Percentiles rank a stretch among this genome's conserved stretches.
These are phyloP conservation scores for Acanthosepion pharaonis DNA, from an alignment of 2,888 invertebrate genomes.

Conservation along the genomic window DNA sequence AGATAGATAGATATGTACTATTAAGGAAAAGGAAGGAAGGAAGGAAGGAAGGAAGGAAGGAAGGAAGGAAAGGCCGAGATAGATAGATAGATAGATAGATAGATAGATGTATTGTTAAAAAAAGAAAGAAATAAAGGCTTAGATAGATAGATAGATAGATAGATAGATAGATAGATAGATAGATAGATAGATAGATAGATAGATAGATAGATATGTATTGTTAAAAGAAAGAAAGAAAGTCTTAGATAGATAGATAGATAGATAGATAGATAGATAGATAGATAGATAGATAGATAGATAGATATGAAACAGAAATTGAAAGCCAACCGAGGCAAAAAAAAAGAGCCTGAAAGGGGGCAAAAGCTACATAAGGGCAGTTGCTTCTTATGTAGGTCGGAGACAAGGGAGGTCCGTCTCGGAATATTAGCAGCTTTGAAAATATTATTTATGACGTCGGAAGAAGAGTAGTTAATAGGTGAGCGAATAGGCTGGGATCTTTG, in stretches of 20 bases:
- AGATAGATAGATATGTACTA: neutral
- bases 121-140: no score
- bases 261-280: neutral
- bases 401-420: slow-evolving; percentile 33
- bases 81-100: no score
- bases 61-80: no score
- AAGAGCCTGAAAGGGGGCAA: neutral
- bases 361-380: neutral
- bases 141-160: no score
- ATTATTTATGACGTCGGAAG: neutral
- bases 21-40: no score
- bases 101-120: no score
- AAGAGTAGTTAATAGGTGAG: neutral
- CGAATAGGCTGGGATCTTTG: neutral
- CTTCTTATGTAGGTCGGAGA: slow-evolving; percentile 1
- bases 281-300: slow-evolving; percentile 24
- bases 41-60: no score
- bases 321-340: neutral
- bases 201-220: no score
- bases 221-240: no score
- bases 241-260: no score
- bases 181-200: no score
- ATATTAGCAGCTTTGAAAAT: slow-evolving; percentile 22
- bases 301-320: neutral
- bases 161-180: no score